Percentiles rank a stretch among this genome's conserved stretches.
Evolutionary conservation across 2,113 vertebrate species (phyloP).

Genomic region (Podilymbus podiceps): DNA sequence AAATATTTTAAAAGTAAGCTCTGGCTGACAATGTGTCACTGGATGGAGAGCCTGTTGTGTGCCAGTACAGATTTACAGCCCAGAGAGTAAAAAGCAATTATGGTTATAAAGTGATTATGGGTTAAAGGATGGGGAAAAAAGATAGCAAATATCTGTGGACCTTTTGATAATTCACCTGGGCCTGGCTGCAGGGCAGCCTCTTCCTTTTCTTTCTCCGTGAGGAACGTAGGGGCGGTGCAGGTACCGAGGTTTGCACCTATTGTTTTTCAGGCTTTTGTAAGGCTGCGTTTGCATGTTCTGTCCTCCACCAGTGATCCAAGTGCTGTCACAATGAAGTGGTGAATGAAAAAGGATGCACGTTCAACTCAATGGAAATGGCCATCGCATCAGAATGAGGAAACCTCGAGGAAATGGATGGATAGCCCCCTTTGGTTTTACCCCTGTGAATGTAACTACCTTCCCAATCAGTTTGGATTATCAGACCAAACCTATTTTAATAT

Average conservation of each 20-base stretch:
- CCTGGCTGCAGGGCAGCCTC: neutral
- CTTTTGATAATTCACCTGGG: neutral
- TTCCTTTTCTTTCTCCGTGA: neutral
- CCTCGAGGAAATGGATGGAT: neutral
- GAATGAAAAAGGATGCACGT: neutral
- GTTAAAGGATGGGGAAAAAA: neutral
- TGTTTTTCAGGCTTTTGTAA: neutral
- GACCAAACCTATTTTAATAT: neutral
- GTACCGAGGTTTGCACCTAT: neutral
- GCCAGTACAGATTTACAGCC: neutral
- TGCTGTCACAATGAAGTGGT: neutral
- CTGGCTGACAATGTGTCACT: neutral
- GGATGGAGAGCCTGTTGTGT: neutral
- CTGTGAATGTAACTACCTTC: neutral
- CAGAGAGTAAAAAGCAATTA: neutral
- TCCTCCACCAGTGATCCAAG: neutral
- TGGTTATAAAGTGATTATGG: neutral
- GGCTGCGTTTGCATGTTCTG: neutral
- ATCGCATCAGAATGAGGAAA: neutral
- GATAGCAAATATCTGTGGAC: neutral
- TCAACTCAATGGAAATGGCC: neutral
- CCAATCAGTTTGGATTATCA: neutral
- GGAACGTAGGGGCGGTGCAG: accelerated
- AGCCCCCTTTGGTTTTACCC: neutral
- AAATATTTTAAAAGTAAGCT: neutral